Conservation (phyloP, 2,113 vertebrate species). For the Paramisgurnus dabryanus region DNA sequence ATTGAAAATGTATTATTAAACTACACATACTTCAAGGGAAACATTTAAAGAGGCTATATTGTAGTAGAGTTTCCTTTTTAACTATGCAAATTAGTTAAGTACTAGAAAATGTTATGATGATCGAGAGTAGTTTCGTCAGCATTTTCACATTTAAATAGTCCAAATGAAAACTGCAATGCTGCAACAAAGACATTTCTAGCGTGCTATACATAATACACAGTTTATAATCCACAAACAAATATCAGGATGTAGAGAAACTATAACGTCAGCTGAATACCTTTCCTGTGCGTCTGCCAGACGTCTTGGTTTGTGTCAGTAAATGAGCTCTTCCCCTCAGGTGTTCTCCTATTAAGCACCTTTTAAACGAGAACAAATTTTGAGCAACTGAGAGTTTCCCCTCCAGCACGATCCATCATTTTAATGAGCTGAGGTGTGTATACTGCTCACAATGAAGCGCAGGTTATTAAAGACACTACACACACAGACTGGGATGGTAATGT, state of each 20-base stretch:
- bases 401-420: constrained; percentile 86
- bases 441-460: constrained; percentile 80
- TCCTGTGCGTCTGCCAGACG: not conserved
- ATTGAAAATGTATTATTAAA: too few species aligned
- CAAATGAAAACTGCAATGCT: not conserved
- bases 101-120: too few species aligned
- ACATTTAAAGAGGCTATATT: not conserved
- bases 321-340: constrained; percentile 67
- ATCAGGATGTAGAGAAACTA: not conserved
- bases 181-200: too few species aligned
- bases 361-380: constrained; percentile 77
- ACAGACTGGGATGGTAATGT: constrained; percentile 58
- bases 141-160: too few species aligned
- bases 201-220: not conserved
- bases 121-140: too few species aligned
- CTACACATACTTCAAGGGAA: too few species aligned
- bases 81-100: too few species aligned
- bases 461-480: constrained; percentile 81
- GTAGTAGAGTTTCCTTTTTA: too few species aligned
- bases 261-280: constrained; percentile 1
- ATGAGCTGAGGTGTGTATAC: constrained; percentile 80
- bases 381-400: constrained; percentile 61
- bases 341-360: constrained; percentile 74
- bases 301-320: constrained; percentile 33
- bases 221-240: constrained; percentile 2